Percentiles rank a stretch among this genome's conserved stretches.
Evolutionary conservation across 2,113 vertebrate genomes (phyloP).

Genomic region (Cichladusa arquata): DNA sequence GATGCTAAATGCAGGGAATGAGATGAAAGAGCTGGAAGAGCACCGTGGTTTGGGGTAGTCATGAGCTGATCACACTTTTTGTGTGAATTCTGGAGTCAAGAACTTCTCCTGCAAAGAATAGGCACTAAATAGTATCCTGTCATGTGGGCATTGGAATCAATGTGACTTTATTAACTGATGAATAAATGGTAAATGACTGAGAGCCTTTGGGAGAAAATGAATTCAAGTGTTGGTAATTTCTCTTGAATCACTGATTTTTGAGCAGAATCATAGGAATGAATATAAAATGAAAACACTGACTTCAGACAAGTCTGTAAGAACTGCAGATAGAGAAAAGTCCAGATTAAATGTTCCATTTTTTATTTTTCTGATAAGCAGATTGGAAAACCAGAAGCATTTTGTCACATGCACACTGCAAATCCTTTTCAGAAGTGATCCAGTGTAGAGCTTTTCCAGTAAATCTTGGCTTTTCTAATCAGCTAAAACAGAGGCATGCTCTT

Average conservation of each 20-base stretch:
- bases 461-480: not conserved
- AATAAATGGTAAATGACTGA: not conserved
- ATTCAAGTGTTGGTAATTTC: not conserved
- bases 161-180: not conserved
- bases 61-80: not conserved
- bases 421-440: not conserved
- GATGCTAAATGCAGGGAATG: fast-evolving
- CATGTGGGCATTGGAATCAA: not conserved
- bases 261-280: not conserved
- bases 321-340: not conserved
- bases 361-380: not conserved
- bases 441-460: slow-evolving; percentile 4
- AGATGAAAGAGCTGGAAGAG: not conserved
- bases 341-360: not conserved
- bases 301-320: not conserved
- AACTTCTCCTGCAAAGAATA: not conserved
- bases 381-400: not conserved
- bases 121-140: not conserved
- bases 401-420: not conserved
- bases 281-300: not conserved
- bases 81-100: not conserved
- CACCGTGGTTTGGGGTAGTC: not conserved
- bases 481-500: not conserved
- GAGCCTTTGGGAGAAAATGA: not conserved
- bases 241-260: not conserved